Evolutionary conservation across 2,888 invertebrate genomes (phyloP).

Genomic region (Lamellibrachia columna): DNA sequence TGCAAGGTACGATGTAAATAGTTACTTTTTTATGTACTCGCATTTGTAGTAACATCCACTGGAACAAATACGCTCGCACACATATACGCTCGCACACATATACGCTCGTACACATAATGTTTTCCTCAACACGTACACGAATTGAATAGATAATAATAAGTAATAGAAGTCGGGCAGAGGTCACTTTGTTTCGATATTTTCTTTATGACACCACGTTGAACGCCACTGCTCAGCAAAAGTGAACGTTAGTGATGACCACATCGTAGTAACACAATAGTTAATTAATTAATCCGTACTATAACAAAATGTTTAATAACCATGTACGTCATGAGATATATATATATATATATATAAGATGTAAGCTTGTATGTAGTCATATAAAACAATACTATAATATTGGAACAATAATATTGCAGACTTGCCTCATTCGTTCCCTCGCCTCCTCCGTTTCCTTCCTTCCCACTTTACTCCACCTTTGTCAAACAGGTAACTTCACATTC

Average conservation of each 20-base stretch:
- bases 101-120: no score
- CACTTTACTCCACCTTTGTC: neutral
- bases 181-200: neutral
- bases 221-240: neutral
- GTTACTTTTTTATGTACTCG: no score
- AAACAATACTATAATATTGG: neutral
- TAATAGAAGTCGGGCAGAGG: no score
- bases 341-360: neutral
- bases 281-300: neutral
- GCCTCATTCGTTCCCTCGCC: neutral
- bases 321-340: neutral
- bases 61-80: no score
- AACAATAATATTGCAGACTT: neutral
- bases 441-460: neutral
- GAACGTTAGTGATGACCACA: neutral
- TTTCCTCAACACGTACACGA: neutral
- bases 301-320: neutral
- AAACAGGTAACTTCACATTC: conserved; percentile 57
- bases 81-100: no score
- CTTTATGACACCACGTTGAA: neutral
- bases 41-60: neutral
- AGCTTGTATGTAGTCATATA: neutral
- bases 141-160: neutral
- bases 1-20: conserved; percentile 49
- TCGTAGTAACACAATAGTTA: neutral